Evolutionary conservation across 2,113 vertebrate genomes (phyloP), one percentile per base, ranked within the genome.

Genomic region (Paraplagusia blochii): DNA sequence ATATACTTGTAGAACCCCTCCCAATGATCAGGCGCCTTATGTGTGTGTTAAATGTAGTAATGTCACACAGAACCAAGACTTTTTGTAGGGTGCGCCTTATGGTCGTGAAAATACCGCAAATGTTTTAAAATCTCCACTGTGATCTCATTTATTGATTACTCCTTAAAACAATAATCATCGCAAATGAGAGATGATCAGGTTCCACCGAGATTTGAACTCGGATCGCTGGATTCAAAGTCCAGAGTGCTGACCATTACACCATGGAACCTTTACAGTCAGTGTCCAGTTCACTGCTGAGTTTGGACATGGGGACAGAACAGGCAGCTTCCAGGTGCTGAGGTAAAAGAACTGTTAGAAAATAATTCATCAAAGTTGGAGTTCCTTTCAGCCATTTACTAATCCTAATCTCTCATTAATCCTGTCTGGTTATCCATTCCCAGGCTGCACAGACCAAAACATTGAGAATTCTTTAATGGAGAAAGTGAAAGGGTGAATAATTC

Each of bases 171-270:
- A n/a, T 29, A 29, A 6, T 29, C 6, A 4, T 29, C 6, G 22
- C 22, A 29, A 29, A 29, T 4, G 22, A 29, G 22, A 29, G 22
- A 29, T 29, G 2, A 4, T 0, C 0, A 88, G 88, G 88, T 90
- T 86, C 88, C 62, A 90, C 88, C 85, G 87, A 90, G 85, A 90
- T 90, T 90, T 90, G 88, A 89, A 90, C 87, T 90, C 85, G 87
- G 88, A 88, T 90, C 85, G 84, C 88, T 90, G 88, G 88, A 91
- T 90, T 91, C 89, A 91, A 88, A 91, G 90, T 90, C 88, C 89
- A 91, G 90, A 91, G 90, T 90, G 90, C 90, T 91, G 90, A 91
- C 90, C 90, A 89, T 91, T 91, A 90, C 90, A 91, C 90, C 89
- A 91, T 91, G 69, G 88, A 90, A 90, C 90, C 87, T 29, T 6